Evolutionary conservation across 2,797 vertebrate species (phyloP), one percentile per base, ranked within the genome.

Genomic region (Oreonectes daqikongensis): DNA sequence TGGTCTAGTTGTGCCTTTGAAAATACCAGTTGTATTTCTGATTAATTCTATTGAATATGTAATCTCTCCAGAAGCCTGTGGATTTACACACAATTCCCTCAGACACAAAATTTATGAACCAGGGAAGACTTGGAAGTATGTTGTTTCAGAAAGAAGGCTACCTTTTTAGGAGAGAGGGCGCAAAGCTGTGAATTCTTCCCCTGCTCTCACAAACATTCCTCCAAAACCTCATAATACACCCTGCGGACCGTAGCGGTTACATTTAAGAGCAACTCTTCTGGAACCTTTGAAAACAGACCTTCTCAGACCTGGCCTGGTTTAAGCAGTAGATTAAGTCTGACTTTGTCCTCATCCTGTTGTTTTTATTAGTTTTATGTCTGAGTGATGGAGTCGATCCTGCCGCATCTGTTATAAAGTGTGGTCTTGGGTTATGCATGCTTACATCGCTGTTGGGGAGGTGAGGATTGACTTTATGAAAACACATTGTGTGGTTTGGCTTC

Each of bases 151-250:
- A 79, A 82, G 84, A 86, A 89, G 89, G 83, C 85, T 90, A 91
- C 88, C 87, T 90, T 93, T 92, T 93, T 91, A 91, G 90, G 89
- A 92, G 46, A 88, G 86, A 92, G 87, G 86, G 48, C 88, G 79
- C 42, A 75, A 84, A 90, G 84, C 88, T 89, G 85, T 84, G 87
- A 89, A 90, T 90, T 86, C 91, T 93, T 90, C 88, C 86, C 85
- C 90, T 82, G 24, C 90, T 88, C 90, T 92, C 88, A 85, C 91
- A 90, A 92, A 93, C 91, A 93, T 92, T 93, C 90, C 89, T 90
- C 85, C 88, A 87, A 85, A 87, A 86, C 89, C 88, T 87, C 87
- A 88, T 85, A 89, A 85, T 84, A 90, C 88, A 91, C 88, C 88
- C 85, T 89, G 64, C 15, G n/a, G 61, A 65, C 76, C 1, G 24